Conservation (phyloP, 2,888 invertebrate genomes). For the Netelia virgata region DNA sequence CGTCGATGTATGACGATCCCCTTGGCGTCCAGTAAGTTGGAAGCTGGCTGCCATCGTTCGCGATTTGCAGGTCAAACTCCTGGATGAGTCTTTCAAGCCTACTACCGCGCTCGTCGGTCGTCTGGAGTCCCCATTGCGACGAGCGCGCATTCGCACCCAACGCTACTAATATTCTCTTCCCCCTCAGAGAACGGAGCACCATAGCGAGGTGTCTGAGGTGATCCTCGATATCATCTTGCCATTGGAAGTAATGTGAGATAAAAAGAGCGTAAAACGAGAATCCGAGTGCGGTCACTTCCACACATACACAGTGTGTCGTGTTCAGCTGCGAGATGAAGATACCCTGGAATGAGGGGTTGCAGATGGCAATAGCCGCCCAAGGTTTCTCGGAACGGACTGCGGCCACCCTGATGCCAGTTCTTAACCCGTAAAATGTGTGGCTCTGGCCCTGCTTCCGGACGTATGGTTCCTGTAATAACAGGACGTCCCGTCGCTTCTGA, state of each 20-base stretch:
- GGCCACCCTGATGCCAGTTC: constrained; percentile 25
- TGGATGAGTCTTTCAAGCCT: constrained; percentile 42
- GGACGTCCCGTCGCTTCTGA: constrained; percentile 50
- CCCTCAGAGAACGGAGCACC: constrained; percentile 53
- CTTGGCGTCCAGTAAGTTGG: constrained; percentile 52
- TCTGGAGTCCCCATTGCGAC: constrained; percentile 41
- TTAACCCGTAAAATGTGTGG: constrained; percentile 29
- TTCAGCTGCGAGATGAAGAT: constrained; percentile 55
- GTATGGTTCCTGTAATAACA: constrained; percentile 64
- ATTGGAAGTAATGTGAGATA: constrained; percentile 62
- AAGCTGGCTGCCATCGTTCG: constrained; percentile 32
- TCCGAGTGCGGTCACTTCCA: constrained; percentile 50
- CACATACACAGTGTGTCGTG: constrained; percentile 55
- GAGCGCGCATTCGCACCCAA: constrained; percentile 54
- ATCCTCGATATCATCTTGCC: constrained; percentile 36
- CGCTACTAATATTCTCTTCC: constrained; percentile 50
- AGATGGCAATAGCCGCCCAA: constrained; percentile 40
- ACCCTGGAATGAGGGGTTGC: constrained; percentile 20
- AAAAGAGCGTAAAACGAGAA: constrained; percentile 63
- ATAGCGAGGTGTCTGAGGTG: constrained; percentile 59
- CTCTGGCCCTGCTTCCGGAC: constrained; percentile 13
- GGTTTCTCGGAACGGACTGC: neutral
- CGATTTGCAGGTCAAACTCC: constrained; percentile 11
- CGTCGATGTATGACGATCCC: constrained; percentile 63
- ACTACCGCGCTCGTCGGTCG: constrained; percentile 6